phyloP scores from a whole-genome alignment of 2,797 vertebrate genomes.

The Hapalemur alaotrensis region DNA sequence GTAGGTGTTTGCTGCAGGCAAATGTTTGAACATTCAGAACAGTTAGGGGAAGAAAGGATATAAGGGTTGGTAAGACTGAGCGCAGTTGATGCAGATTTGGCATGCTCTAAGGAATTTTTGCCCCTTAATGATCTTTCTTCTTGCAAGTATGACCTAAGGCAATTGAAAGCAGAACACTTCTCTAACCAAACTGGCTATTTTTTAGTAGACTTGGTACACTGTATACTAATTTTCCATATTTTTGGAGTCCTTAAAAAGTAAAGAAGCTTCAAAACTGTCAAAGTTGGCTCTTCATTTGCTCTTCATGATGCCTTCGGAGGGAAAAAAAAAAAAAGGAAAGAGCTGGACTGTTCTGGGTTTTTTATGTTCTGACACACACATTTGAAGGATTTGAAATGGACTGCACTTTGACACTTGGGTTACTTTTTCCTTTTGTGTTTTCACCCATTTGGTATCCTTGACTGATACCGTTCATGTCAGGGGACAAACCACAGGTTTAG shows the following conservation, averaged over 20 bases:
- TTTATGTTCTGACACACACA: background rate
- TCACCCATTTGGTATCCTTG: background rate
- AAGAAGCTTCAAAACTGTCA: background rate
- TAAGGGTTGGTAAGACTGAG: background rate
- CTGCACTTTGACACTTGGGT: background rate
- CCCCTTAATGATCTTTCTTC: conserved; percentile 35
- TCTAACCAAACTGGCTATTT: conserved; percentile 39
- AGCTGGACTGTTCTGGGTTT: background rate
- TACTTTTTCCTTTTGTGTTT: conserved; percentile 29
- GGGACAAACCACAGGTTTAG: background rate
- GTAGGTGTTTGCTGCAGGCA: conserved; percentile 20
- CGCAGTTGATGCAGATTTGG: background rate
- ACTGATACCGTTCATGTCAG: background rate
- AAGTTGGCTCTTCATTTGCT: background rate
- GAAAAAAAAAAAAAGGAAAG: background rate
- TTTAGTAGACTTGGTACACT: conserved; percentile 13
- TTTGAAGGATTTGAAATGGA: background rate
- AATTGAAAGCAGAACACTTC: conserved; percentile 55
- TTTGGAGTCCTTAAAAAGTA: conserved; percentile 10
- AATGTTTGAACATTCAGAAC: conserved; percentile 36
- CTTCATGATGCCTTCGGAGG: background rate
- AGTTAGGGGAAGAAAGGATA: background rate
- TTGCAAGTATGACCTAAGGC: background rate
- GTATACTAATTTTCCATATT: background rate
- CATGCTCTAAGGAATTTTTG: conserved; percentile 1